Base-by-base conservation (phyloP, 2,797 vertebrate genomes). In the Toxotes lorentzi region DNA sequence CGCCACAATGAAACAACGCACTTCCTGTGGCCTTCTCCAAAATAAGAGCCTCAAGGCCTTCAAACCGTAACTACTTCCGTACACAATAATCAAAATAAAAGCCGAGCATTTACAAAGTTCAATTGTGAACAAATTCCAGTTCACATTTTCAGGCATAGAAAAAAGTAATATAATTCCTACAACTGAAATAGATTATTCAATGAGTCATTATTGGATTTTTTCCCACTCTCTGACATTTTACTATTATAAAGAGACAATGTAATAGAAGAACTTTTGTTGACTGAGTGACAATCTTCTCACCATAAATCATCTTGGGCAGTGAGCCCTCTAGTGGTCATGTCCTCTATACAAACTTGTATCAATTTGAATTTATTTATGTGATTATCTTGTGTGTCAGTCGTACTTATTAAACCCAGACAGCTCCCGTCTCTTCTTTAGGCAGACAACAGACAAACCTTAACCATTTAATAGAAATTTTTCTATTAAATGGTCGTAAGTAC, bases 11-110 rank as follows among this genome's bases (percentile, higher is more conserved):
- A 21, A 4, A 0, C 9, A 0, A 0, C 0, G 0, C 2, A 58
- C 74, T 82, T 92, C 88, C 92, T 30, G 78, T 10, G 1, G 2
- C 0, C 0, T 1, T 47, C 76, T 73, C 83, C 70, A 70, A 10
- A 83, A 71, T 89, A 88, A 85, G 68, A 59, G 0, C 5, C 7
- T 1, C 11, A 1, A 19, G 1, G 0, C 2, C 4, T 0, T 0
- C 0, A 0, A 2, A 8, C 10, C 0, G 1, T 19, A 23, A 9
- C 1, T 5, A 40, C 53, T 74, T 85, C 82, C 69, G 72, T 17
- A 2, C 1, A 6, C 0, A 19, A 1, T 48, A 9, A 70, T 50
- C 77, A 80, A 76, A 84, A 35, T 87, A 89, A 91, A 70, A 81
- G 10, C 23, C 23, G 51, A 54, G 14, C 2, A 7, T 12, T 35